Evolutionary conservation across 2,888 invertebrate species (phyloP).

Genomic region (Argyresthia goedartella): DNA sequence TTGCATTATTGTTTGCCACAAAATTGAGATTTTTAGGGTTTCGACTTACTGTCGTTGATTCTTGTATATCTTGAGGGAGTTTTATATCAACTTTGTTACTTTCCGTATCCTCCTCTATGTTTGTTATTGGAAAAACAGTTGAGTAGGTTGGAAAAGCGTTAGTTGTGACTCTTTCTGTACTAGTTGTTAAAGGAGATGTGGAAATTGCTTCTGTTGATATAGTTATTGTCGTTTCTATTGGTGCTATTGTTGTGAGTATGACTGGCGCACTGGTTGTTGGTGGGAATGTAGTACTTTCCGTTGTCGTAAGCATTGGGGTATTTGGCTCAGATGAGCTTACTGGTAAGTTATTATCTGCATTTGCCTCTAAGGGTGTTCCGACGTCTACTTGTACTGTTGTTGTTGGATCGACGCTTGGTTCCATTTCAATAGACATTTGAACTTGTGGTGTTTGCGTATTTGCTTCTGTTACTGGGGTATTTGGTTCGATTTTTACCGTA

Average conservation of each 20-base stretch:
- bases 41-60: background rate
- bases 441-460: conserved; percentile 40
- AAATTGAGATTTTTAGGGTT: conserved; percentile 8
- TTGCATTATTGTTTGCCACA: conserved; percentile 11
- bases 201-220: conserved; percentile 10
- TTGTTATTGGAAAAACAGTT: conserved; percentile 17
- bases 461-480: conserved; percentile 37
- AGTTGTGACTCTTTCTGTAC: conserved; percentile 24
- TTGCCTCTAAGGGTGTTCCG: conserved; percentile 20
- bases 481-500: conserved; percentile 24
- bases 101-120: conserved; percentile 21
- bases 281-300: conserved; percentile 9
- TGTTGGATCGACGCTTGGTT: conserved; percentile 23
- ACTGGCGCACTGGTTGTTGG: conserved; percentile 12
- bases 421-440: conserved; percentile 21
- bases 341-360: conserved; percentile 11
- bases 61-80: too few species aligned
- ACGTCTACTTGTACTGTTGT: conserved; percentile 20
- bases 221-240: conserved; percentile 9
- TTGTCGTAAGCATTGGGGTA: conserved; percentile 13
- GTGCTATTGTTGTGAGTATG: conserved; percentile 15
- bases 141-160: conserved; percentile 22
- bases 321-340: conserved; percentile 12
- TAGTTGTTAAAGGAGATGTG: conserved; percentile 9
- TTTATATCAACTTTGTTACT: conserved; percentile 36